These are phyloP conservation scores for Echeneis naucrates DNA, from an alignment of 2,797 vertebrate genomes.

Conservation along the genomic window DNA sequence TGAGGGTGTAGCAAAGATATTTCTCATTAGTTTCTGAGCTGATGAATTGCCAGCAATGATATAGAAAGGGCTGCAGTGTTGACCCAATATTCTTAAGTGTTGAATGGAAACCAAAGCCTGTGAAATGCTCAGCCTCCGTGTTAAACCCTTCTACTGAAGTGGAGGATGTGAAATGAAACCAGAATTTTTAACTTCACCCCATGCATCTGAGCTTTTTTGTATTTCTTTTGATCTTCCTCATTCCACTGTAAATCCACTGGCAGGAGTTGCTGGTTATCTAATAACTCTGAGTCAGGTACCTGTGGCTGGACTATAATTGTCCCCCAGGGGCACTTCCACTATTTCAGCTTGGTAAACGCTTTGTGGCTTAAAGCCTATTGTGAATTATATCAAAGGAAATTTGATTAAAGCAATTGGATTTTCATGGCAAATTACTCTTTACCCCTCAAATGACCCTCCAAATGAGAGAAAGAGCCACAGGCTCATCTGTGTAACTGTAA, in stretches of 20 bases:
- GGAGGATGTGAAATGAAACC: slow-evolving; percentile 6
- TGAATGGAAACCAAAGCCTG: not conserved
- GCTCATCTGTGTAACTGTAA: slow-evolving; percentile 66
- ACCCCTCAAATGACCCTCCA: slow-evolving; percentile 77
- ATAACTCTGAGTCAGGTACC: slow-evolving; percentile 66
- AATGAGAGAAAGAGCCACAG: slow-evolving; percentile 63
- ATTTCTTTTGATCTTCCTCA: slow-evolving; percentile 36
- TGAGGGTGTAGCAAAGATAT: not conserved
- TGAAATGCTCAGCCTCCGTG: slow-evolving; percentile 7
- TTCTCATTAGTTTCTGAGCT: not conserved
- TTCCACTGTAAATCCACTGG: slow-evolving; percentile 34
- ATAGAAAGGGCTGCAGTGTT: not conserved
- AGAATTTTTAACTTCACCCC: slow-evolving; percentile 8
- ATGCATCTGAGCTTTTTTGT: not conserved
- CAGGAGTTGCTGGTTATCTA: slow-evolving; percentile 56
- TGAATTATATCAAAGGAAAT: slow-evolving; percentile 79
- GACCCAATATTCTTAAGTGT: not conserved
- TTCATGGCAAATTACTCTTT: slow-evolving; percentile 83
- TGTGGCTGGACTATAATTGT: slow-evolving; percentile 73
- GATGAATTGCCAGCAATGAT: not conserved
- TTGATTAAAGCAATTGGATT: slow-evolving; percentile 80
- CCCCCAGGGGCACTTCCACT: slow-evolving; percentile 63
- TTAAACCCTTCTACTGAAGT: not conserved
- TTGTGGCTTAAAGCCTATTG: slow-evolving; percentile 74
- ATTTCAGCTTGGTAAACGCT: slow-evolving; percentile 72